These are phyloP conservation scores for Acanthosepion esculentum DNA, from an alignment of 2,888 invertebrate species.

Conservation along the genomic window DNA sequence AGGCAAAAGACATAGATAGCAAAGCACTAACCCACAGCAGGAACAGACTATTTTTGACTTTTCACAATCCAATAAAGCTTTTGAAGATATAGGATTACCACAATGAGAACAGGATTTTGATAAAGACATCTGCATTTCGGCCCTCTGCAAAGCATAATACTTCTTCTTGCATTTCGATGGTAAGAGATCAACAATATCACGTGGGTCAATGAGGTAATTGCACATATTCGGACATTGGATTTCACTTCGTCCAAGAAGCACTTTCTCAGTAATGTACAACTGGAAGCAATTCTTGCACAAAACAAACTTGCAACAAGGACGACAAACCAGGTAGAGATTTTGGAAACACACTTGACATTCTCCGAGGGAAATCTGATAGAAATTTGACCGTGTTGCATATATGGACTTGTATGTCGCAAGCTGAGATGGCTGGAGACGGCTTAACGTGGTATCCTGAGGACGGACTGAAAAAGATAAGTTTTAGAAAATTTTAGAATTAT, in stretches of 20 bases:
- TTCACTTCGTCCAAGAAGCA: slow-evolving; percentile 68
- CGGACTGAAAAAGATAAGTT: no score
- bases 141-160: slow-evolving; percentile 70
- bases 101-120: slow-evolving; percentile 75
- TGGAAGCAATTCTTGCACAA: slow-evolving; percentile 72
- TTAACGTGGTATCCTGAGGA: background rate
- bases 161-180: slow-evolving; percentile 66
- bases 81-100: slow-evolving; percentile 62
- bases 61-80: slow-evolving; percentile 44
- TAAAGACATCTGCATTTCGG: slow-evolving; percentile 72
- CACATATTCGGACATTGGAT: slow-evolving; percentile 73
- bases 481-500: no score
- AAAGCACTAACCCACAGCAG: slow-evolving; percentile 74
- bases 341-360: slow-evolving; percentile 73
- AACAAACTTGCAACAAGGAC: slow-evolving; percentile 72
- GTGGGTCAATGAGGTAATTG: slow-evolving; percentile 67
- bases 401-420: background rate
- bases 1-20: slow-evolving; percentile 75
- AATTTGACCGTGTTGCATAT: background rate
- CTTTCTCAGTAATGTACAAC: slow-evolving; percentile 66
- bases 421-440: background rate
- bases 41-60: slow-evolving; percentile 63
- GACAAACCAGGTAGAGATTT: slow-evolving; percentile 58
- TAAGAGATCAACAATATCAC: slow-evolving; percentile 72
- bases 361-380: slow-evolving; percentile 42